Base-by-base conservation (phyloP, 2,113 vertebrate genomes). In the Channa maculata region DNA sequence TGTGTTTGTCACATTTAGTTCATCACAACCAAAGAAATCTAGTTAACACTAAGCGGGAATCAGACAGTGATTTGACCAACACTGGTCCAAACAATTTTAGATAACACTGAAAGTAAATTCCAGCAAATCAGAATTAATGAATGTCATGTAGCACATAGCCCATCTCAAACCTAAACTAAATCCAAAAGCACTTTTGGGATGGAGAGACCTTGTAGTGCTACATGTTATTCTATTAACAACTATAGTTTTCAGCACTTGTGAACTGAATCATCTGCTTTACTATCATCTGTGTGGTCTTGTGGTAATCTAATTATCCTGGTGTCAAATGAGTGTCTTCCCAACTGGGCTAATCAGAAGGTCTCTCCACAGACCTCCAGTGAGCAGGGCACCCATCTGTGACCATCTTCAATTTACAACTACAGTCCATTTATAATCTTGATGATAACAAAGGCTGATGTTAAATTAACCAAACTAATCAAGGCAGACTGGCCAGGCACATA, bases 291-390 rank as follows among this genome's bases (percentile, higher is more conserved):
- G 65, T 79, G 58, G 60, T 77, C 69, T 45, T 64, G 46, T 50
- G 38, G 37, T 86, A 80, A 88, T 80, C 55, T 77, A 85, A 88
- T 91, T 85, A 87, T 65, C 24, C 66, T 14, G 66, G 49, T 81
- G 61, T 80, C 64, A 81, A 77, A 86, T 8, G 6, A 59, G 71
- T 68, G 72, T 83, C 57, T 72, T 65, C 69, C 62, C 62, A 72
- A 73, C 72, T 67, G 53, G 43, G 51, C 50, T 82, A 82, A 85
- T 86, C 66, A 82, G 50, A 83, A 72, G 72, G 57, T 82, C 65
- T 54, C 74, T 69, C 14, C 24, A 59, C 73, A 44, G 82, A 65
- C 79, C 65, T 74, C 64, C 34, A 48, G 52, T 65, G 71, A 86
- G 75, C 37, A n/a, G 64, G 8, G 77, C 74, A 50, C 33, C 70